phyloP scores from a whole-genome alignment of 2,888 invertebrate genomes.

The Penaeus monodon region DNA sequence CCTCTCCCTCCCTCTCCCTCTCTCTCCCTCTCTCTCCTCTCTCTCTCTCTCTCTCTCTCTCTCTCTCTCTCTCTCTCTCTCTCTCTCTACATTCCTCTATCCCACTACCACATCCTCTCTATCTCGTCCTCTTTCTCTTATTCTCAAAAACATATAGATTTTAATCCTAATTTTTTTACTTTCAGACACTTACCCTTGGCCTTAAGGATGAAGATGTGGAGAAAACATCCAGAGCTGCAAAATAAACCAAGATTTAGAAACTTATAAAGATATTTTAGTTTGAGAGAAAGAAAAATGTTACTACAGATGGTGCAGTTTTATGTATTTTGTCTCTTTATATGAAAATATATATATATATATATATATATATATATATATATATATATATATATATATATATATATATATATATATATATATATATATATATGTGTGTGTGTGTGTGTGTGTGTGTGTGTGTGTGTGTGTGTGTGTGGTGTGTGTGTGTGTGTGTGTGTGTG shows the following conservation, averaged over 20 bases:
- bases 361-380: background rate
- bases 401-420: background rate
- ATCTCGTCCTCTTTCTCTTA: too few species aligned
- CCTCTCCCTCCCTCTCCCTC: background rate
- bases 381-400: background rate
- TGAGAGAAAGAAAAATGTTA: background rate
- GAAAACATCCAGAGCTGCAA: conserved; percentile 51
- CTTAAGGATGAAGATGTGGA: conserved; percentile 47
- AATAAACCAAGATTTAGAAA: conserved; percentile 47
- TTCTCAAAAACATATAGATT: background rate
- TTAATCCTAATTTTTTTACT: background rate
- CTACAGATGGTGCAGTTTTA: background rate
- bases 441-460: too few species aligned
- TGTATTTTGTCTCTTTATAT: background rate
- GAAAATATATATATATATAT: background rate
- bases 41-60: too few species aligned
- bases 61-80: too few species aligned
- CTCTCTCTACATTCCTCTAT: background rate
- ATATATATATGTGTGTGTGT: background rate
- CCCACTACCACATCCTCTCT: too few species aligned
- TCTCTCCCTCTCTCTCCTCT: too few species aligned
- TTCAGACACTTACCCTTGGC: conserved; percentile 46
- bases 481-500: too few species aligned
- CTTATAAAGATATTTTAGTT: background rate
- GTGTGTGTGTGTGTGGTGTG: too few species aligned